A percentile compares a stretch with the other conserved stretches of the same genome.
Conservation (phyloP, 1,140 invertebrate genomes). For the Teleogryllus occipitalis region DNA sequence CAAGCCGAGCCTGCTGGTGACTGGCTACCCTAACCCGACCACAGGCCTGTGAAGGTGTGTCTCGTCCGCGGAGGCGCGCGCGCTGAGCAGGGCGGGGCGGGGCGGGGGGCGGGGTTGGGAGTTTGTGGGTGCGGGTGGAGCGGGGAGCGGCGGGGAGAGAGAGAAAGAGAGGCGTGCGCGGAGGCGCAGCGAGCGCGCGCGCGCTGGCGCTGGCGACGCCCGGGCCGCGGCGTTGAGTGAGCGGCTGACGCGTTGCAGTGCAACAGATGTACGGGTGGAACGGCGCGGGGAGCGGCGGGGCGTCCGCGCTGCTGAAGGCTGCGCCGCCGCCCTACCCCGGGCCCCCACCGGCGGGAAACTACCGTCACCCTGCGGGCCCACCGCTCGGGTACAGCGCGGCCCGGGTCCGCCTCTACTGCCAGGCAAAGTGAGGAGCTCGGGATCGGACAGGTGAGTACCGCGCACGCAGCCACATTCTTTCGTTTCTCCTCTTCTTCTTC, state of each 20-base stretch:
- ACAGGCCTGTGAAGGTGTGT: neutral
- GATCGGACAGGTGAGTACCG: slow-evolving; percentile 44
- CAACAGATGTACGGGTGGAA: slow-evolving; percentile 74
- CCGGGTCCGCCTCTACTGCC: slow-evolving; percentile 63
- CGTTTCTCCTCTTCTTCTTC: too few species aligned
- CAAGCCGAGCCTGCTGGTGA: too few species aligned
- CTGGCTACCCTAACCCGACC: too few species aligned
- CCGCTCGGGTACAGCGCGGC: slow-evolving; percentile 62
- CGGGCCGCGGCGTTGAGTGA: slow-evolving; percentile 3
- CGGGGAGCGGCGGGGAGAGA: too few species aligned
- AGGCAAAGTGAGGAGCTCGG: slow-evolving; percentile 56
- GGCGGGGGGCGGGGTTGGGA: neutral
- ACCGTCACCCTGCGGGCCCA: slow-evolving; percentile 85
- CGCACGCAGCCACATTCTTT: too few species aligned
- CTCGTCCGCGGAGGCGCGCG: neutral
- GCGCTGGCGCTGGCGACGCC: too few species aligned
- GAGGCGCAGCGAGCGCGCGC: neutral
- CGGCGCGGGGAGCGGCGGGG: slow-evolving; percentile 54
- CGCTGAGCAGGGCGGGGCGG: too few species aligned
- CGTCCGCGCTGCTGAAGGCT: slow-evolving; percentile 45
- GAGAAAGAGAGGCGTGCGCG: neutral
- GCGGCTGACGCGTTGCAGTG: slow-evolving; percentile 44
- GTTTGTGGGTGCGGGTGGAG: too few species aligned
- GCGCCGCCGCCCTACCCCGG: slow-evolving; percentile 25
- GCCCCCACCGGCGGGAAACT: slow-evolving; percentile 67